Percentiles rank a stretch among this genome's conserved stretches.
These are phyloP conservation scores for Phenacoccus solenopsis DNA, from an alignment of 1,140 invertebrate genomes.

Conservation along the genomic window DNA sequence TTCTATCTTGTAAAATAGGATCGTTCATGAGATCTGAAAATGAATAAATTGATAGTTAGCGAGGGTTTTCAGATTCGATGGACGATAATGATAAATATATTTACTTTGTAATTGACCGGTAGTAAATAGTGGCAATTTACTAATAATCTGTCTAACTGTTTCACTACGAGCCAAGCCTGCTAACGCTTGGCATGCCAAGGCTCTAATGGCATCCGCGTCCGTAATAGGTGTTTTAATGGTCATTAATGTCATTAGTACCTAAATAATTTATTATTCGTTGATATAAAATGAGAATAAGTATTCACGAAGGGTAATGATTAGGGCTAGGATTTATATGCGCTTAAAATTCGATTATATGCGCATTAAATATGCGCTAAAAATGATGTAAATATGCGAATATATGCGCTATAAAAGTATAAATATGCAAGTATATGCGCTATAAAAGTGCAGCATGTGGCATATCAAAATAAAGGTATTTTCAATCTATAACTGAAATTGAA, in stretches of 20 bases:
- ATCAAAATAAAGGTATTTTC: too few species aligned
- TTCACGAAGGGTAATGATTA: too few species aligned
- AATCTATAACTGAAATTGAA: too few species aligned
- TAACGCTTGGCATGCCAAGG: conserved; percentile 80
- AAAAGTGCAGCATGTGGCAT: too few species aligned
- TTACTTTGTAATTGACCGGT: conserved; percentile 80
- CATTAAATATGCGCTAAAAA: too few species aligned
- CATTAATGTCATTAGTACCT: conserved; percentile 65
- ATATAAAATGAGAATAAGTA: too few species aligned
- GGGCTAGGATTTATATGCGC: too few species aligned
- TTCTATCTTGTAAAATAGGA: conserved; percentile 90
- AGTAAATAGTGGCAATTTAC: conserved; percentile 88
- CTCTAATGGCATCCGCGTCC: conserved; percentile 87
- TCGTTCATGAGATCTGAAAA: conserved; percentile 76
- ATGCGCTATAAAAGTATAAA: too few species aligned
- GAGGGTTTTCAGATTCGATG: not conserved
- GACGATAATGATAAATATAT: conserved; percentile 22
- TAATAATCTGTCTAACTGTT: conserved; percentile 86
- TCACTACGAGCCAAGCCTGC: conserved; percentile 83
- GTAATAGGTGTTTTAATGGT: conserved; percentile 88
- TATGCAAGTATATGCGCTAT: too few species aligned
- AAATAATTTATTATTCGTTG: too few species aligned
- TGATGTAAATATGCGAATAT: too few species aligned
- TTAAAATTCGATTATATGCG: too few species aligned
- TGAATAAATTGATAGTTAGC: conserved; percentile 18